Evolutionary conservation across 2,113 vertebrate genomes (phyloP), one percentile per base, ranked within the genome.

Genomic region (Colossoma macropomum): DNA sequence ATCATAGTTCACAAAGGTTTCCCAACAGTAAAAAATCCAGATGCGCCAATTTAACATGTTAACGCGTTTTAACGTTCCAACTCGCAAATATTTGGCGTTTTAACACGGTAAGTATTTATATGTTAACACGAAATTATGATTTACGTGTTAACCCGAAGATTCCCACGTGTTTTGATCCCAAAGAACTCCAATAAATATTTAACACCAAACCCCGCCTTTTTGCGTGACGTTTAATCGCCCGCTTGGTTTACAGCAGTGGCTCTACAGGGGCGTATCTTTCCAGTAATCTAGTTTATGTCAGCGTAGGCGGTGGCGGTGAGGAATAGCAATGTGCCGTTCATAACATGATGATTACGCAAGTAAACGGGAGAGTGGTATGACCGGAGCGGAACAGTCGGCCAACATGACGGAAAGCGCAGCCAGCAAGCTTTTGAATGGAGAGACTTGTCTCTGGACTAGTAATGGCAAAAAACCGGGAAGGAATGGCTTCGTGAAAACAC

Each of bases 401-500:
- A 90, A 87, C 54, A 95, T 95, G 94, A 94, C 92, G 13, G 91
- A 93, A 85, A 91, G 91, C 88, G 91, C 91, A 7, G 19, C 90
- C 10, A 94, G 86, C 87, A 94, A 94, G 85, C 83, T 91, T 71
- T 68, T 90, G 0, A 94, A 92, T 80, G 93, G 93, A 12, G 92
- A 93, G 32, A 65, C 69, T 81, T 91, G 92, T 78, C 92, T 88
- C 69, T 88, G 87, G 66, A 83, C 87, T 15, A 66, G 89, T 0
- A 91, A 86, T 21, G 92, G 89, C 0, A 92, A 83, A 72, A 94
- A 89, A 59, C 1, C 84, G 32, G 81, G 52, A 28, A 90, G 89
- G 88, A 94, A 94, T 91, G 93, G 92, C 88, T 93, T 92, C 88
- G 91, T 92, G 86, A 94, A 93, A 88, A 94, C 81, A 87, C 91